These are phyloP conservation scores for Cyclargus thomasi DNA, from an alignment of 1,140 invertebrate species.

Conservation along the genomic window DNA sequence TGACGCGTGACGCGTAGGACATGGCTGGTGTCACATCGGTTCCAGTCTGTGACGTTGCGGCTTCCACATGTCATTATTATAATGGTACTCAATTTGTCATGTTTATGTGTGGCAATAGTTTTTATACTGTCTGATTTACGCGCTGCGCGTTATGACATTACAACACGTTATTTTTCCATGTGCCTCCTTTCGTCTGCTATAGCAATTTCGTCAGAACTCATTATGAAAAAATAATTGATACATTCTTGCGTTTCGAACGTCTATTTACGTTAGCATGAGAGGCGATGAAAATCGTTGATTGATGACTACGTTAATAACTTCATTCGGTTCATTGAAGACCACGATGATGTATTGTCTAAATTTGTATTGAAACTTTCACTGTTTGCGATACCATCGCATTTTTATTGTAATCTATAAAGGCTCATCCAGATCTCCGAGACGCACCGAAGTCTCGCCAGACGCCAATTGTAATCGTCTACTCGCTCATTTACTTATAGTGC, in stretches of 20 bases:
- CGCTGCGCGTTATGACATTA: no score
- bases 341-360: constrained; percentile 45
- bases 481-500: no score
- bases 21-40: background rate
- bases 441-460: no score
- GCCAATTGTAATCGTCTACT: no score
- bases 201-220: background rate
- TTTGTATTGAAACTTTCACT: constrained; percentile 60
- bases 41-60: constrained; percentile 2
- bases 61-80: background rate
- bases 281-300: constrained; percentile 13
- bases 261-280: constrained; percentile 1
- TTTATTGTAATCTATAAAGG: constrained; percentile 41
- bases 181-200: no score
- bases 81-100: no score
- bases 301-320: constrained; percentile 9
- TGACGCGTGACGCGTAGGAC: background rate
- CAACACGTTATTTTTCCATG: no score
- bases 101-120: no score
- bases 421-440: background rate
- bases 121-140: no score
- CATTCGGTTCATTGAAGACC: constrained; percentile 15
- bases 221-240: constrained; percentile 3
- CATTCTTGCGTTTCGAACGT: background rate
- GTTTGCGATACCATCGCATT: constrained; percentile 42